Base-by-base conservation (phyloP, 2,888 invertebrate species). In the Pinctada fucata region DNA sequence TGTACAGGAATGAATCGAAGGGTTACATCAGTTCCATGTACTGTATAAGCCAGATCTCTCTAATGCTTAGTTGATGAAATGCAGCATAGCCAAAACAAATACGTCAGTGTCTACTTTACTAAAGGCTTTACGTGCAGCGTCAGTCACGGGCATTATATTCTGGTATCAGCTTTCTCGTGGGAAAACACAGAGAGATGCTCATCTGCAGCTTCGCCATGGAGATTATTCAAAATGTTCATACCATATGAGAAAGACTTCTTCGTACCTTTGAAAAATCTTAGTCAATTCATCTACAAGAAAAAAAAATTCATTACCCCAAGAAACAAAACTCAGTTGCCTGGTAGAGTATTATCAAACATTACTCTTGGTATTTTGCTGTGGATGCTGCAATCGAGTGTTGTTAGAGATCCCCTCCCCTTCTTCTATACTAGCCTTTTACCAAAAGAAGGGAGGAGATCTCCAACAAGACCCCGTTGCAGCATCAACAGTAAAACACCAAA, bases 151-250 rank as follows among this genome's bases (percentile, higher is more conserved):
- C 8, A 64, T 3, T 79, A 47, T 1, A 80, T 69, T 6, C 82
- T 47, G 2, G 79, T 79, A 68, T 84, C 82, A 8, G 84, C 83
- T 64, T 84, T 82, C 72, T 83, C 82, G 8, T 83, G 79, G 48
- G 45, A 70, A 50, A 83, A 82, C 49, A 81, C 79, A 13, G 75
- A 63, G n/a, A 84, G 50, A 58, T 58, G 58, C 58, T 58, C 58
- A 58, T 6, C 13, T 58, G 58, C 13, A 13, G 6, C 58, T 0
- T 10, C 58, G 58, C 1, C 58, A 58, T 10, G 58, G 6, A 58
- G 58, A 58, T 58, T 58, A 45, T 45, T 16, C 16, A 68, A 3
- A 8, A 68, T 65, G 63, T 77, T 71, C n/a, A 58, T 10, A 16
- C 51, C 66, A 50, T 69, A 63, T 48, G 72, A 64, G 51, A 48